Evolutionary conservation across 2,888 invertebrate genomes (phyloP), one percentile per base, ranked within the genome.

Genomic region (Andrena fulva): DNA sequence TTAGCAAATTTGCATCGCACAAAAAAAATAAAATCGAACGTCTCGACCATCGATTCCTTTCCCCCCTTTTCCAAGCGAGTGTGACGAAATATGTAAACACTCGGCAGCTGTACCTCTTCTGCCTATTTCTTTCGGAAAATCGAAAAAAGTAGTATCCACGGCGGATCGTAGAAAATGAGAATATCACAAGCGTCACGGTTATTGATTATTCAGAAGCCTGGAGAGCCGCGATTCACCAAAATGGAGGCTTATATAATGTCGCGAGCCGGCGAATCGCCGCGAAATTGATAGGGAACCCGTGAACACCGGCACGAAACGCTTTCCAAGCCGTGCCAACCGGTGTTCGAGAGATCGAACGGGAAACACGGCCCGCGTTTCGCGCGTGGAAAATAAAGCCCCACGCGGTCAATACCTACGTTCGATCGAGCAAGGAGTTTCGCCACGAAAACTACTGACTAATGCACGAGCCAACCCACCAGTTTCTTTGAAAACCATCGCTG

Each of bases 371-470:
- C 33, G n/a, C 68, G 20, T 27, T 20, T 54, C 24, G 56, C 27
- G 12, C 60, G 48, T 6, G 63, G 16, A 20, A 6, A 33, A 33
- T 29, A 63, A 33, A n/a, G 50, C 50, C 35, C 35, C 27, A 8
- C 68, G 12, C 42, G 27, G 24, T 63, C 33, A 33, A 71, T 60
- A 60, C 31, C 56, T 56, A 27, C 27, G 64, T 78, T 87, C 84
- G 87, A 89, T 86, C 86, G 78, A 74, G 50, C n/a, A 66, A 20
- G 16, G 16, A 54, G 54, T 59, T 69, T 24, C 52, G n/a, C 29
- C 62, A 27, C 68, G 82, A 83, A 82, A 89, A 84, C 85, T 85
- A 77, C 74, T 89, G 74, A 88, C 90, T 91, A 87, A 90, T 90
- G 86, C 83, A 86, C 68, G 72, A 86, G 80, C 63, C 81, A 70